Evolutionary conservation across 2,113 vertebrate genomes (phyloP), one percentile per base, ranked within the genome.

Genomic region (Ctenomys sociabilis): DNA sequence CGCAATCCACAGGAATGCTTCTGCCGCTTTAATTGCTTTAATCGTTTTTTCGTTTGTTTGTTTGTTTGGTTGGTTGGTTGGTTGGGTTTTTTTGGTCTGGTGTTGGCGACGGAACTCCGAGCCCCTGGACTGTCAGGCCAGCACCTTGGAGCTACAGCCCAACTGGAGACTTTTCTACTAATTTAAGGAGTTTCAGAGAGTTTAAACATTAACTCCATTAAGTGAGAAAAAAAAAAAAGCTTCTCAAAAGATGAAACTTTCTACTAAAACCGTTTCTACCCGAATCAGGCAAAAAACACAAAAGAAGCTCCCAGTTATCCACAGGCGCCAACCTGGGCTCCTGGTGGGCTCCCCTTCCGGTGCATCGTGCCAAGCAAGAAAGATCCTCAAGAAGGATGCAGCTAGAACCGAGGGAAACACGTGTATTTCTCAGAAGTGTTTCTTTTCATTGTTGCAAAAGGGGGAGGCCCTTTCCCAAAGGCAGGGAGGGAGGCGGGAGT

Each of bases 71-170:
- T n/a, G n/a, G n/a, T n/a, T n/a, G n/a, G n/a, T n/a, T n/a, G n/a
- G n/a, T n/a, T 10, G 28, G 35, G 77, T 17, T 1, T 4, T 57
- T 73, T 43, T 12, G n/a, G 35, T 22, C 70, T 2, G 40, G 37
- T 28, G 24, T 24, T 43, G 40, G 73, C 24, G 24, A 11, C 5
- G 1, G 68, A 75, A 43, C 72, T 12, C 40, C 14, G 22, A 28
- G 40, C 40, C 40, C 45, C 11, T 2, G 73, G n/a, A 24, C 22
- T 37, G n/a, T 19, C n/a, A 24, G 68, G 70, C 70, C 22, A 11
- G n/a, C 3, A 0, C 19, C 35, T 21, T 2, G 1, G 10, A 6
- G 10, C 3, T 13, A 6, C 9, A 0, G 21, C 22, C 37, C 12
- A 12, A 13, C 43, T 54, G 35, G 3, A 37, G 7, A 37, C 59